Percentiles rank a stretch among this genome's conserved stretches.
These are phyloP conservation scores for Phalacrocorax pelagicus DNA, from an alignment of 2,113 vertebrate genomes.

Conservation along the genomic window DNA sequence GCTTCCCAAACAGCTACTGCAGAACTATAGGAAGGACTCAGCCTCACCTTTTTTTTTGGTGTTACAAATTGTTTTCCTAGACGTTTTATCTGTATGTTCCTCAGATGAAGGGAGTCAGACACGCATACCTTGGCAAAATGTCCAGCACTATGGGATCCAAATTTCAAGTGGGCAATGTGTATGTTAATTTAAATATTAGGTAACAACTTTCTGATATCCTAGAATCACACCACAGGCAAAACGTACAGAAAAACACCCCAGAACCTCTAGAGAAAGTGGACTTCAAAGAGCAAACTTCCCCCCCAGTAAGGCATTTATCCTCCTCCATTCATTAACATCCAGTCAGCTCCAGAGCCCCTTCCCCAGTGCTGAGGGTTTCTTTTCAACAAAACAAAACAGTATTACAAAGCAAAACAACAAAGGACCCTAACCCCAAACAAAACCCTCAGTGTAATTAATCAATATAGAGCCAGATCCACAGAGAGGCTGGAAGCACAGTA, in stretches of 20 bases:
- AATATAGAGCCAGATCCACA: background rate
- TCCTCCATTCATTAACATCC: slow-evolving; percentile 2
- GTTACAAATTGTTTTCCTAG: background rate
- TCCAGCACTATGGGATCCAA: background rate
- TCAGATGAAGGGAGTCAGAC: background rate
- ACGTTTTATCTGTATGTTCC: background rate
- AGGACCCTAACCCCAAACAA: background rate
- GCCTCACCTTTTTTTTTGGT: background rate
- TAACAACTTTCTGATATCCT: background rate
- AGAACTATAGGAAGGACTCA: background rate
- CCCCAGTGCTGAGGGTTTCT: background rate
- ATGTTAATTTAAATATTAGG: background rate
- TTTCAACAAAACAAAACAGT: background rate
- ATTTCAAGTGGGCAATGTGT: background rate
- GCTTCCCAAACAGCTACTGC: background rate
- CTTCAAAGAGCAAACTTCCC: background rate
- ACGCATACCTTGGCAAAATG: accelerated
- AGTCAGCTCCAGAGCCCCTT: background rate
- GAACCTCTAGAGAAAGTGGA: background rate
- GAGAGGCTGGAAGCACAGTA: background rate
- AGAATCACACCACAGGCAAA: background rate
- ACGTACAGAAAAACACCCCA: background rate
- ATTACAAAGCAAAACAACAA: background rate
- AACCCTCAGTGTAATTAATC: background rate
- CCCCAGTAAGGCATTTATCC: background rate